A percentile compares a stretch with the other conserved stretches of the same genome.
These are phyloP conservation scores for Ochropleura plecta DNA, from an alignment of 2,888 invertebrate genomes.

Conservation along the genomic window DNA sequence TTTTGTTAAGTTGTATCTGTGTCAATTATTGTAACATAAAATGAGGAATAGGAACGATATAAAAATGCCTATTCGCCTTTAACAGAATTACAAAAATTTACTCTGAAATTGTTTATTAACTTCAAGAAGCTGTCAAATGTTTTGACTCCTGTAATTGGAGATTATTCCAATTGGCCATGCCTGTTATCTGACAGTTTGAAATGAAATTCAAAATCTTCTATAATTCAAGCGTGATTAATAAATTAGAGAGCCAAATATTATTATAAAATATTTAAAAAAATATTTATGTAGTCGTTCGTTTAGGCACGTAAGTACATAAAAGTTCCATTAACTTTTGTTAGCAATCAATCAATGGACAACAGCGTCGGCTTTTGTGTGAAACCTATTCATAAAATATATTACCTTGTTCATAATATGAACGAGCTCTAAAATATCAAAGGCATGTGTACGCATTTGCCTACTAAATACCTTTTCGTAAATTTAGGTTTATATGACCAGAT, in stretches of 20 bases:
- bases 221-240: background rate
- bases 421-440: slow-evolving; percentile 34
- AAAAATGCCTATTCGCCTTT: background rate
- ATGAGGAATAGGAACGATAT: background rate
- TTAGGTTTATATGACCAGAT: background rate
- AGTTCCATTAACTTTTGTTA: slow-evolving; percentile 44
- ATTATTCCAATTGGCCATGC: background rate
- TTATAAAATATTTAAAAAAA: background rate
- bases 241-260: background rate
- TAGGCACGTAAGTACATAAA: slow-evolving; percentile 24
- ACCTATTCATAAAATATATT: slow-evolving; percentile 39
- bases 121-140: slow-evolving; percentile 3
- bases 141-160: background rate
- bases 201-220: background rate
- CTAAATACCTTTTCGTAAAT: slow-evolving; percentile 4
- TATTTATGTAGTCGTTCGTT: slow-evolving; percentile 9
- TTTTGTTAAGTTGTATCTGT: background rate
- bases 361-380: slow-evolving; percentile 32
- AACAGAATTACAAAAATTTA: background rate
- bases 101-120: slow-evolving; percentile 1
- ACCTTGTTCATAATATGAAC: slow-evolving; percentile 21
- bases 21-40: background rate
- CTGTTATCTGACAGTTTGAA: slow-evolving; percentile 3
- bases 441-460: background rate
- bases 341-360: slow-evolving; percentile 47